A percentile compares a stretch with the other conserved stretches of the same genome.
phyloP scores from a whole-genome alignment of 1,140 invertebrate species.

The Schlechtendalia chinensis region DNA sequence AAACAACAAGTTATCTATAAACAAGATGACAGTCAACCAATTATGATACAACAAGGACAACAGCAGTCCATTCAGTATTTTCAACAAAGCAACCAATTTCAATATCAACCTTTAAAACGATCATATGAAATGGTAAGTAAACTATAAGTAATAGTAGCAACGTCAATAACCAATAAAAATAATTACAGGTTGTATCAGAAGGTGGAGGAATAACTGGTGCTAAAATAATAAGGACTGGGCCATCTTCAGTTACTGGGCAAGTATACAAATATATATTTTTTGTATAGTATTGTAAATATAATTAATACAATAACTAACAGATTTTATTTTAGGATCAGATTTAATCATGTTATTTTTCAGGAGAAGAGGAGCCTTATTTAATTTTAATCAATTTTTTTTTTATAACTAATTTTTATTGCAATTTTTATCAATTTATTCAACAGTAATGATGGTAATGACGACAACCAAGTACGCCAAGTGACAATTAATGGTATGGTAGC shows the following conservation, averaged over 20 bases:
- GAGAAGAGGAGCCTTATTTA: background rate
- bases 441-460: conserved; percentile 39
- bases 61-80: conserved; percentile 44
- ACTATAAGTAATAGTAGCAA: background rate
- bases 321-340: background rate
- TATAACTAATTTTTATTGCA: conserved; percentile 32
- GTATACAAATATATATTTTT: conserved; percentile 9
- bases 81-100: conserved; percentile 47
- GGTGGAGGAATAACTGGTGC: conserved; percentile 41
- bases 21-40: conserved; percentile 39
- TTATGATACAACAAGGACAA: conserved; percentile 45
- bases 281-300: too few species aligned
- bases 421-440: conserved; percentile 22
- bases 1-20: conserved; percentile 45
- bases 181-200: conserved; percentile 35
- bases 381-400: conserved; percentile 25
- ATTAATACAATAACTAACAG: background rate
- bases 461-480: conserved; percentile 40
- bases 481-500: conserved; percentile 46
- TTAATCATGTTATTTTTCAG: conserved; percentile 41
- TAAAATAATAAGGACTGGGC: conserved; percentile 43
- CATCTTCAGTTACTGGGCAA: conserved; percentile 42
- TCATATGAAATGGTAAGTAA: conserved; percentile 43
- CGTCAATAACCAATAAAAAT: background rate
- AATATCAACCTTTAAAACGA: conserved; percentile 40